Evolutionary conservation across 2,113 vertebrate species (phyloP), one percentile per base, ranked within the genome.

Genomic region (Oreochromis tanganicae): DNA sequence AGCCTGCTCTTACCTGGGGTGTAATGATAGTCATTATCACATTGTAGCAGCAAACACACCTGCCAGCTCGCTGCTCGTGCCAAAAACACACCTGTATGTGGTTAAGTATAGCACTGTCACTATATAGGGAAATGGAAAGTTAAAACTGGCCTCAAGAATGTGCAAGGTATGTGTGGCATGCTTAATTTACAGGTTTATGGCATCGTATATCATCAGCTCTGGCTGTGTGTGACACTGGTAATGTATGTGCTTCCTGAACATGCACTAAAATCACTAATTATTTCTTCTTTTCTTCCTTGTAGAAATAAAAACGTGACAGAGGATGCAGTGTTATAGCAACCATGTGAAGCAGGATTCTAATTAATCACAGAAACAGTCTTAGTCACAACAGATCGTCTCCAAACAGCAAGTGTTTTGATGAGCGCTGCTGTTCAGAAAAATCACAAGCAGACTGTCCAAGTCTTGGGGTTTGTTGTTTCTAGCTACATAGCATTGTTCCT

Each of bases 11-110:
- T 93, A 89, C 85, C 87, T 79, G 48, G 10, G 57, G n/a, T 68
- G 50, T 94, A 94, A 96, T 95, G 80, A 95, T 88, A 95, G 92
- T 94, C 27, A 94, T 96, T 93, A 95, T 88, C 87, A 88, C 88
- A 36, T 85, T 91, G 83, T 91, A 91, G 92, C 91, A 55, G 83
- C 86, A 89, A 94, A 91, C 92, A 95, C 93, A 94, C 93, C 91
- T 94, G 93, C 81, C 80, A 84, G 78, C 84, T 85, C 4, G 2
- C 87, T 56, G 68, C 90, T 85, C 7, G 3, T 88, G 92, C 90
- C 93, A 94, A 88, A 93, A 88, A 88, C 94, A 94, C 94, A 95
- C 95, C 95, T 95, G 95, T 80, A 81, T 89, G 52, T 78, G 90
- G 21, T 73, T 95, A 94, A 94, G 87, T 93, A 89, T 85, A 93